These are phyloP conservation scores for Drosophila setosimentum DNA, from an alignment of 2,888 invertebrate genomes.

Conservation along the genomic window DNA sequence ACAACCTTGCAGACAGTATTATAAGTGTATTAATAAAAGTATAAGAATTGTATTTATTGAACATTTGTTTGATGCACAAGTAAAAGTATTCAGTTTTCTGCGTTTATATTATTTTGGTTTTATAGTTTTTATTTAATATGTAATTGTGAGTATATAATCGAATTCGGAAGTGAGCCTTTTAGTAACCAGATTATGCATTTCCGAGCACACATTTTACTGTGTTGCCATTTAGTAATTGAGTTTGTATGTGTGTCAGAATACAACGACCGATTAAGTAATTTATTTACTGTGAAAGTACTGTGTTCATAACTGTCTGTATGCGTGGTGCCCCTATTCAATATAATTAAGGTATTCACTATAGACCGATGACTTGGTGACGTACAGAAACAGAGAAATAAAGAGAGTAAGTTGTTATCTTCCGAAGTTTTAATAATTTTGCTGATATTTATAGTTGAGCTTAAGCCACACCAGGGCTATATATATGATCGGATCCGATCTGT, in stretches of 20 bases:
- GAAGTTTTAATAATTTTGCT: neutral
- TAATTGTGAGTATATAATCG: constrained; percentile 25
- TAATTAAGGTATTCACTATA: constrained; percentile 30
- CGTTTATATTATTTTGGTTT: neutral
- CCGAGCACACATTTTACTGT: constrained; percentile 36
- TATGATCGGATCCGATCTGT: neutral
- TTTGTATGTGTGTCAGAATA: constrained; percentile 14
- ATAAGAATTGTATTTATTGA: neutral
- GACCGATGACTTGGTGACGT: constrained; percentile 3
- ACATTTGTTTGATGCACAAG: neutral
- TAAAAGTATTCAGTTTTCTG: neutral
- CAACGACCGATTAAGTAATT: constrained; percentile 26
- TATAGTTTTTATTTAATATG: constrained; percentile 13
- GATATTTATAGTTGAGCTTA: neutral
- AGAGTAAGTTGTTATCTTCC: neutral
- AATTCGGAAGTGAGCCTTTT: constrained; percentile 47
- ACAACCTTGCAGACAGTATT: too few relatives aligned
- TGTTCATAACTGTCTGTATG: constrained; percentile 7
- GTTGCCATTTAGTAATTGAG: constrained; percentile 41
- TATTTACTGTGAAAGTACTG: constrained; percentile 28
- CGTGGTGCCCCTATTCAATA: constrained; percentile 38
- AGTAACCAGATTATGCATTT: constrained; percentile 45
- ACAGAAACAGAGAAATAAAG: neutral
- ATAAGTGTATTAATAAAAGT: too few relatives aligned
- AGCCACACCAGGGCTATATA: neutral